Evolutionary conservation across 2,888 invertebrate species (phyloP), one percentile per base, ranked within the genome.

Genomic region (Oxytorus armatus): DNA sequence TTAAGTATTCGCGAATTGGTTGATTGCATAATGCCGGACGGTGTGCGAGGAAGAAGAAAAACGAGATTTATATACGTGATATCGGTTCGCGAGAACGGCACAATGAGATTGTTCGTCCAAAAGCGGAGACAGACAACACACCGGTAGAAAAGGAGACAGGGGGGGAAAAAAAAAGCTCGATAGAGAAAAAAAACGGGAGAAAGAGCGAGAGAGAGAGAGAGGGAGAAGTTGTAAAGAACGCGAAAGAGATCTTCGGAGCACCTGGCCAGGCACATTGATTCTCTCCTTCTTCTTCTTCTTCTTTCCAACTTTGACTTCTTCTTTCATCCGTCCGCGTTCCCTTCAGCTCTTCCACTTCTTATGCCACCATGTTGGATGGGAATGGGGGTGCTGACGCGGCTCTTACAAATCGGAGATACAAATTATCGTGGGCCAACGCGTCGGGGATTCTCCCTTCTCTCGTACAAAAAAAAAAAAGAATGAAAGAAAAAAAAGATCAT

Each of bases 381-480:
- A 18, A 25, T n/a, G 10, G 21, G 53, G 36, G 29, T 14, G 47
- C 25, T 39, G 69, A 39, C 42, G 68, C 49, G 68, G 76, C 80
- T 70, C 81, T 73, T 83, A 86, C 86, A 87, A 88, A 86, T 86
- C 83, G 85, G 84, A 84, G 86, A 87, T 89, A 89, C 88, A 89
- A 89, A 89, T 88, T 89, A 88, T 86, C 85, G 80, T 57, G 75
- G 72, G 47, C 59, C 59, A 63, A 68, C 66, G 79, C 76, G 53
- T 73, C 68, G 63, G 10, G 44, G 36, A 36, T 49, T 36, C 33
- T 53, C 18, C 42, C n/a, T n/a, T 18, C 36, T 61, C 23, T 39
- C 10, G 49, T 59, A 42, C 16, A 77, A 33, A 10, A 42, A 36
- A 73, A 75, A 59, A 66, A 44, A 57, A 65, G n/a, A 47, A 23